Conservation (phyloP, 2,888 invertebrate genomes). For the Lepidocyrtoides sp. region DNA sequence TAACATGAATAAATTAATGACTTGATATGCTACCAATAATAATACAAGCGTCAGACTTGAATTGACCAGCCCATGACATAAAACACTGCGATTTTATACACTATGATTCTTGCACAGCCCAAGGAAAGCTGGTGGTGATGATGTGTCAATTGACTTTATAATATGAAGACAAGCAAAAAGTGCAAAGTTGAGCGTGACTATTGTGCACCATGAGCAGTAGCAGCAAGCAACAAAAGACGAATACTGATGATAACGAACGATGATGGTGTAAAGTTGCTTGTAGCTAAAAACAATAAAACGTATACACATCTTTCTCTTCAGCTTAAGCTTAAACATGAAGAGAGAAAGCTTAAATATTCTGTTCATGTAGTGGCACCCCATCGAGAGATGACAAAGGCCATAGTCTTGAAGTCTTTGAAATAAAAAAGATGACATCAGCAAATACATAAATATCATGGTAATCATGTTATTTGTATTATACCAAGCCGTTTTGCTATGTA, state of each 20-base stretch:
- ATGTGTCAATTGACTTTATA: constrained; percentile 66
- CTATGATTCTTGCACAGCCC: neutral
- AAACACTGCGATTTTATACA: neutral
- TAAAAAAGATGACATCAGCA: constrained; percentile 71
- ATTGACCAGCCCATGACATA: constrained; percentile 1
- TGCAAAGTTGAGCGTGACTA: neutral
- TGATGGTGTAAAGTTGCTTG: constrained; percentile 26
- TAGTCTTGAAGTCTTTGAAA: constrained; percentile 25
- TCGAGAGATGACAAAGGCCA: constrained; percentile 74
- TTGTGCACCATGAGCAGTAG: too few relatives aligned
- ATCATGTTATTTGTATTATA: constrained; percentile 41
- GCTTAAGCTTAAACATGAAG: neutral
- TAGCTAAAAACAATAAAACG: constrained; percentile 9
- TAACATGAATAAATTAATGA: neutral
- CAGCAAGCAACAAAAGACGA: too few relatives aligned
- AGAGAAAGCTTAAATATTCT: constrained; percentile 72
- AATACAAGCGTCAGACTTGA: neutral
- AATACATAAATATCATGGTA: neutral
- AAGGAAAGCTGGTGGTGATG: neutral
- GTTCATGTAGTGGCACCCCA: constrained; percentile 69
- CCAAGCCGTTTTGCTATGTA: neutral
- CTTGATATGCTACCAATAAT: constrained; percentile 14
- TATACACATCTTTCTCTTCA: constrained; percentile 26
- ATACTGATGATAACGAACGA: too few relatives aligned
- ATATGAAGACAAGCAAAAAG: neutral